phyloP scores from a whole-genome alignment of 1,140 invertebrate genomes.

The Oncopodura yosiiana region DNA sequence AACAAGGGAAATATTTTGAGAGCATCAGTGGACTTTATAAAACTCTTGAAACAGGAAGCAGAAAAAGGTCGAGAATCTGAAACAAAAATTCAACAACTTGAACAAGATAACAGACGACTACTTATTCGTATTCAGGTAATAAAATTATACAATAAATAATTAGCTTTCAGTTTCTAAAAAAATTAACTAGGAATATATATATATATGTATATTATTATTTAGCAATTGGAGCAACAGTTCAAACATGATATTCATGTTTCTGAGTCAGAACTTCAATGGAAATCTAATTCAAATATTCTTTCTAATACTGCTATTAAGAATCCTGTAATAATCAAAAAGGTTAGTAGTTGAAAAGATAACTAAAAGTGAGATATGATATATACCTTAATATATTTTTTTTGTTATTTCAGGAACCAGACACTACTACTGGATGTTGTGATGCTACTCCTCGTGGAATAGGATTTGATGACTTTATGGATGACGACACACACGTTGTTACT shows the following conservation, averaged over 20 bases:
- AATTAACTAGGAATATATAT: not conserved
- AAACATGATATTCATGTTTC: constrained; percentile 3
- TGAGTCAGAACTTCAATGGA: constrained; percentile 8
- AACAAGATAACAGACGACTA: constrained; percentile 70
- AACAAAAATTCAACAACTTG: constrained; percentile 63
- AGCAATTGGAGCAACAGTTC: constrained; percentile 16
- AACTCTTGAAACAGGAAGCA: constrained; percentile 74
- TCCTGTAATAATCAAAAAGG: not conserved
- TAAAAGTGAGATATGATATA: not conserved
- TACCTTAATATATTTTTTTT: not conserved
- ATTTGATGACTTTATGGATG: constrained; percentile 21
- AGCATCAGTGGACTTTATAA: constrained; percentile 93
- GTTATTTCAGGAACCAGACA: constrained; percentile 4
- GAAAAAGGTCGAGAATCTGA: constrained; percentile 68
- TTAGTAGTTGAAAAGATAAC: not conserved
- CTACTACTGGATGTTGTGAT: not conserved
- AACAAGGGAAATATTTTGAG: constrained; percentile 97
- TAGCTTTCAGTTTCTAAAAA: not conserved
- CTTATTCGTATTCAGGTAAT: constrained; percentile 68
- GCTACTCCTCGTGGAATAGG: too few relatives aligned
- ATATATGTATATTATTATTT: not conserved
- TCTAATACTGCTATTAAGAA: too few relatives aligned
- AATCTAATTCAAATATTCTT: not conserved
- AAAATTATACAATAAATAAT: not conserved
- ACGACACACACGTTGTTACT: constrained; percentile 7